Percentiles rank a stretch among this genome's conserved stretches.
Conservation (phyloP, 1,140 invertebrate genomes). For the Ptiloglossa arizonensis region DNA sequence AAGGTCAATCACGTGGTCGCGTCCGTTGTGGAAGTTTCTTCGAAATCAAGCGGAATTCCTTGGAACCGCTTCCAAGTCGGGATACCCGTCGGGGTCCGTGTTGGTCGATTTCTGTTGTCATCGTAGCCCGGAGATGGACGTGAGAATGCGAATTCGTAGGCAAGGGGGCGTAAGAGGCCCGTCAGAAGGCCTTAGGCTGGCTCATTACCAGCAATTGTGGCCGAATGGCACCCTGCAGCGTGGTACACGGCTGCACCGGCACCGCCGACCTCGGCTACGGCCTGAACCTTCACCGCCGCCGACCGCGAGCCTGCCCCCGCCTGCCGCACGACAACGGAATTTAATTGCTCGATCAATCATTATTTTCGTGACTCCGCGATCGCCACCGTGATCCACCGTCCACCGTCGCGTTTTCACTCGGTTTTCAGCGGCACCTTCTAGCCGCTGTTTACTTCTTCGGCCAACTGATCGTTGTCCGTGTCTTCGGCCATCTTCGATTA, state of each 20-base stretch:
- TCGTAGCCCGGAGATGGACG: slow-evolving; percentile 59
- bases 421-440: background rate
- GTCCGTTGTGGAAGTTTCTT: slow-evolving; percentile 42
- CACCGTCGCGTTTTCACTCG: background rate
- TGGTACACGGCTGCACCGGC: slow-evolving; percentile 64
- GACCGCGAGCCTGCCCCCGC: slow-evolving; percentile 56
- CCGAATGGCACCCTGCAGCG: slow-evolving; percentile 74
- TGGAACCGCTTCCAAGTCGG: slow-evolving; percentile 32
- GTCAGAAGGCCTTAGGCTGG: slow-evolving; percentile 71
- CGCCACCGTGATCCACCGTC: slow-evolving; percentile 50
- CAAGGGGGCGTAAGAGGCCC: slow-evolving; percentile 65
- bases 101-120: slow-evolving; percentile 66
- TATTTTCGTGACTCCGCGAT: slow-evolving; percentile 70
- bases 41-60: slow-evolving; percentile 59
- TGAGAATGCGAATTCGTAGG: slow-evolving; percentile 73
- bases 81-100: slow-evolving; percentile 46
- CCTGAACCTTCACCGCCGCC: slow-evolving; percentile 47
- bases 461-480: too few relatives aligned
- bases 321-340: slow-evolving; percentile 76
- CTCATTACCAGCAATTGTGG: slow-evolving; percentile 81
- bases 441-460: background rate
- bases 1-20: slow-evolving; percentile 35
- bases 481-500: too few relatives aligned
- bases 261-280: slow-evolving; percentile 53
- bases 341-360: slow-evolving; percentile 81